A percentile compares a stretch with the other conserved stretches of the same genome.
These are phyloP conservation scores for Chaetops frenatus DNA, from an alignment of 2,113 vertebrate species.

Conservation along the genomic window DNA sequence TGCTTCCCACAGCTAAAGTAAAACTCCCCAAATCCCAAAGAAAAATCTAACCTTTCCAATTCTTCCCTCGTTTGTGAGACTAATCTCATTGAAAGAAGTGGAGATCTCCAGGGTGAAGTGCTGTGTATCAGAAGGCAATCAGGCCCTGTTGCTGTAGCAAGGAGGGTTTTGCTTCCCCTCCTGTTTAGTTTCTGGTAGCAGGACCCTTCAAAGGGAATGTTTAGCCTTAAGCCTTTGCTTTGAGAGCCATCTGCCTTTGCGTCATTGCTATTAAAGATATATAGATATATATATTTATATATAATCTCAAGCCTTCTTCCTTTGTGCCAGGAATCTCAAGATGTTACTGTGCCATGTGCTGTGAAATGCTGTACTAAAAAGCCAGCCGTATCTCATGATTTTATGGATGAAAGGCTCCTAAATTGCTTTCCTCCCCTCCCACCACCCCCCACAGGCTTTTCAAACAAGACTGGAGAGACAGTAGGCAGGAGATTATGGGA, in stretches of 20 bases:
- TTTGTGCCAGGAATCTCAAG: constrained; percentile 71
- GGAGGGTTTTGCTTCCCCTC: not conserved
- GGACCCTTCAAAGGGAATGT: constrained; percentile 40
- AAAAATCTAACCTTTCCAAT: constrained; percentile 1
- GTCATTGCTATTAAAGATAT: constrained; percentile 63
- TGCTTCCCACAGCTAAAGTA: not conserved
- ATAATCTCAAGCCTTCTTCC: constrained; percentile 56
- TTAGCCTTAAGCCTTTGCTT: constrained; percentile 54
- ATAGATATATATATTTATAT: constrained; percentile 51
- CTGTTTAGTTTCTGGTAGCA: constrained; percentile 18
- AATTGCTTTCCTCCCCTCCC: constrained; percentile 60
- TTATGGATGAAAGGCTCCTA: constrained; percentile 68
- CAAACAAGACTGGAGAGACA: constrained; percentile 63
- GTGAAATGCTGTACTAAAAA: constrained; percentile 70
- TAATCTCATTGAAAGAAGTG: not conserved
- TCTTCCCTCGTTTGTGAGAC: not conserved
- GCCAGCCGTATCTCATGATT: constrained; percentile 60
- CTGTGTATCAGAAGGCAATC: not conserved
- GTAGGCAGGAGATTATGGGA: constrained; percentile 61
- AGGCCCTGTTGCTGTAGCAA: not conserved
- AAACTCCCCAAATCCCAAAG: not conserved
- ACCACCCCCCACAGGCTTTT: constrained; percentile 62
- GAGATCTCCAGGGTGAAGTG: not conserved
- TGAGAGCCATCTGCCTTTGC: constrained; percentile 63
- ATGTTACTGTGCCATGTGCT: constrained; percentile 74